Conservation (phyloP, 2,888 invertebrate genomes). For the Charanyca ferruginea region DNA sequence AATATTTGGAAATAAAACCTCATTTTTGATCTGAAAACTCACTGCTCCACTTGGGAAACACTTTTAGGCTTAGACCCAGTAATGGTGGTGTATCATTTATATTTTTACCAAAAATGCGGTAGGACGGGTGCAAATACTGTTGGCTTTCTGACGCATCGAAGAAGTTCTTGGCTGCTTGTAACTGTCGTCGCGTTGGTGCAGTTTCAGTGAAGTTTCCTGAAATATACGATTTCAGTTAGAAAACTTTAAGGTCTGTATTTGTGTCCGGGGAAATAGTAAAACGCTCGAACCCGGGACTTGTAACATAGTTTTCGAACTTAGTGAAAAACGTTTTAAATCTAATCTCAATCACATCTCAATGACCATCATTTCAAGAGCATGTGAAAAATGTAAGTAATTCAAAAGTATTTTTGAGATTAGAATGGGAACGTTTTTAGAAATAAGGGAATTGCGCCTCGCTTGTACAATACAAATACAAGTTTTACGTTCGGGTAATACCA, state of each 20-base stretch:
- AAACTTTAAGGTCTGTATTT: too few relatives aligned
- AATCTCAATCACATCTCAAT: too few relatives aligned
- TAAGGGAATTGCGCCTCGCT: too few relatives aligned
- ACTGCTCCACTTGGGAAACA: constrained; percentile 69
- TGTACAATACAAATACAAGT: too few relatives aligned
- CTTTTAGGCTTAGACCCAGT: constrained; percentile 64
- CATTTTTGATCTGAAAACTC: constrained; percentile 41
- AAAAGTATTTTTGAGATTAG: too few relatives aligned
- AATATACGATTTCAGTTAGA: constrained; percentile 40
- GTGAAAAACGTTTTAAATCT: too few relatives aligned
- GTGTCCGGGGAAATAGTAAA: background rate
- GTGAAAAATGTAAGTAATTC: too few relatives aligned
- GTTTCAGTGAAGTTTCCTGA: constrained; percentile 76
- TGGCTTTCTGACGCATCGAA: constrained; percentile 74
- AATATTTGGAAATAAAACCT: constrained; percentile 16
- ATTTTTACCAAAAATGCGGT: constrained; percentile 69
- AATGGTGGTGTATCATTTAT: constrained; percentile 64
- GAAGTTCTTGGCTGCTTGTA: constrained; percentile 72
- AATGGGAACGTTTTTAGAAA: too few relatives aligned
- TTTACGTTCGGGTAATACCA: too few relatives aligned
- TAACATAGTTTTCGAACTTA: too few relatives aligned
- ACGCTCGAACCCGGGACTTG: too few relatives aligned
- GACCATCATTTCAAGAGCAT: too few relatives aligned
- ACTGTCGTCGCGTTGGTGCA: constrained; percentile 68
- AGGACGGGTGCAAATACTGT: constrained; percentile 67